Conservation (phyloP, 2,797 vertebrate species). For the Micrastur ruficollis region DNA sequence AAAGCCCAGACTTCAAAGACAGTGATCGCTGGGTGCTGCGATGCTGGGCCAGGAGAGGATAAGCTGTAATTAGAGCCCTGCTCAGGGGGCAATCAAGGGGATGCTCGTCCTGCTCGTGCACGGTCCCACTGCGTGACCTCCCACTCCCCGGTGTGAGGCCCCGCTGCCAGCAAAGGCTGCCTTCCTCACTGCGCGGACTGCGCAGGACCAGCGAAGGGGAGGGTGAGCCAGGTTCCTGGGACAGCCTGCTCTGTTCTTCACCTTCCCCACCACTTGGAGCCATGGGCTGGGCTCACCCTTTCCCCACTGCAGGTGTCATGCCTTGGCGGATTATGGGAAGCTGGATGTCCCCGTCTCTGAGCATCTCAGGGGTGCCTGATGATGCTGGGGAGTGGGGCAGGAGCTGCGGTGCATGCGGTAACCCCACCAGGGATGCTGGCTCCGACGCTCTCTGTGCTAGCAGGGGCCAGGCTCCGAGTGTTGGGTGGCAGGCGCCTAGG, state of each 20-base stretch:
- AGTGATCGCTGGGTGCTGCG: not conserved
- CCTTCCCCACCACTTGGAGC: not conserved
- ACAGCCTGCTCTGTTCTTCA: not conserved
- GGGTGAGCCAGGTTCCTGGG: not conserved
- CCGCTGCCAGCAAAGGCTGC: not conserved
- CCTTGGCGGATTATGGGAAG: not conserved
- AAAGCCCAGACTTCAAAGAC: not conserved
- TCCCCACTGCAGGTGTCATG: accelerated
- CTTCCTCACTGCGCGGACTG: not conserved
- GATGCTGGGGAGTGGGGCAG: not conserved
- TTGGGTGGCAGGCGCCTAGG: not conserved
- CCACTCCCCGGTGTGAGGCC: not conserved
- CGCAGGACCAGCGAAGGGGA: not conserved
- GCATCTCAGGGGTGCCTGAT: accelerated
- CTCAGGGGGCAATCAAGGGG: not conserved
- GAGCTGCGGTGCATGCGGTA: not conserved
- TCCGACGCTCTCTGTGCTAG: not conserved
- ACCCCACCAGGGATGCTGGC: accelerated
- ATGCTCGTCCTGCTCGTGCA: not conserved
- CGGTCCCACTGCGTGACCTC: not conserved
- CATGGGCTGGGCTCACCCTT: accelerated
- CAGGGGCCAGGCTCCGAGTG: accelerated
- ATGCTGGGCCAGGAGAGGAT: not conserved
- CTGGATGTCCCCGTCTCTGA: not conserved
- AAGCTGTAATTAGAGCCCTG: slow-evolving; percentile 19